Evolutionary conservation across 1,140 invertebrate species (phyloP), one percentile per base, ranked within the genome.

Genomic region (Drosophila sproati): DNA sequence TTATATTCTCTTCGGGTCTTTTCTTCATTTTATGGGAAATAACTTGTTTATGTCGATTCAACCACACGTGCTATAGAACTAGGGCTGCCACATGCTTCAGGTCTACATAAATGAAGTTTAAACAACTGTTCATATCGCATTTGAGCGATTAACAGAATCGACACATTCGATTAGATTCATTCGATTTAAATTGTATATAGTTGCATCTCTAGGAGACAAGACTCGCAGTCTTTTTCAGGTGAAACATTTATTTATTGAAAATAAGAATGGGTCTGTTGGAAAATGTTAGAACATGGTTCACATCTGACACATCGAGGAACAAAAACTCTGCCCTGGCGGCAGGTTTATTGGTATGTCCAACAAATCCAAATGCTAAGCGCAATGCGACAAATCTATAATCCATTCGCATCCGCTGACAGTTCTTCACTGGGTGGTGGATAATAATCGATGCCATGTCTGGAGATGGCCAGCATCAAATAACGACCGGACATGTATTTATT

Each of bases 391-490:
- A 56, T 60, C 52, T 3, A 2, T 48, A 6, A 67, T 55, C 31
- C 31, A 10, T 55, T 73, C 41, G 59, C 35, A 60, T 6, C 61
- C 73, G 73, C 28, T 74, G 28, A 2, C 48, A 92, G 98, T 99
- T 99, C 93, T 98, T 98, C 82, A 94, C 95, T 70, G 98, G 98
- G 39, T 99, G 98, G 98, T 99, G 99, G 98, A 95, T 98, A 56
- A 96, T 98, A 55, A 99, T 99, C 90, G 98, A 99, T 94, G 97
- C 98, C 29, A 96, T 97, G 66, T 95, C 96, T 5, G 95, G 95
- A 4, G 96, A 97, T 92, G 88, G 86, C 0, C 59, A 78, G 20
- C 91, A 92, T 43, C 91, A 94, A 37, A 95, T 96, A 3, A 93
- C 93, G 64, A 94, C 96, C 32, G 96, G 97, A 10, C 98, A 98